Base-by-base conservation (phyloP, 2,888 invertebrate genomes). In the Trissolcus japonicus region DNA sequence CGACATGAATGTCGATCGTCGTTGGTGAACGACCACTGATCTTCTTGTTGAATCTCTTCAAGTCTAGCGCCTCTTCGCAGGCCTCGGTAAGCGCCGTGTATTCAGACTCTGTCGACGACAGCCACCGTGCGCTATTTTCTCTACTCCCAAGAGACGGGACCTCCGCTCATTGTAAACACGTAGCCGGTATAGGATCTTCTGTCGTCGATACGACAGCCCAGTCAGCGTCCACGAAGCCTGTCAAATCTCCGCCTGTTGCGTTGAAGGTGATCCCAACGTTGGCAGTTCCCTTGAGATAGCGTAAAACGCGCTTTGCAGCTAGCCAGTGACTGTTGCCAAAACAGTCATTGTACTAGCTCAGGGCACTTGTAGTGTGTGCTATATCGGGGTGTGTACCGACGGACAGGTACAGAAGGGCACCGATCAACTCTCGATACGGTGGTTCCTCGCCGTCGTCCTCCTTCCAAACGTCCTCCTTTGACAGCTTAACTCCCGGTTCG, bases 331-430 rank as follows among this genome's bases (percentile, higher is more conserved):
- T 53, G 4, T 0, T 41, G 0, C 53, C 62, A 21, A 48, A 54
- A 13, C n/a, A 17, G n/a, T 46, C 61, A 48, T 76, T 79, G 72
- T 40, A 82, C 50, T 81, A 48, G 7, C 48, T 43, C 43, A 57
- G 21, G 0, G 16, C 59, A 48, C 60, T 60, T 0, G 25, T 29
- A 76, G 51, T 41, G 51, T 80, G 65, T 11, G 82, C 59, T 1
- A 82, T 79, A 35, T 79, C 80, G 7, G 80, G 79, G 9, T 65
- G 40, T 14, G 79, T 78, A n/a, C 63, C 69, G n/a, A 78, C 74
- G 11, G 76, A 69, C 7, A 79, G 21, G 48, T 60, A 60, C 9
- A 60, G 19, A 6, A 60, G 29, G 1, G 60, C 25, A 2, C 48
- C 59, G 4, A 60, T 7, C 1, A 60, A 48, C 13, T 60, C 29